phyloP scores from a whole-genome alignment of 2,888 invertebrate species.

The Poecilobothrus nobilitatus region DNA sequence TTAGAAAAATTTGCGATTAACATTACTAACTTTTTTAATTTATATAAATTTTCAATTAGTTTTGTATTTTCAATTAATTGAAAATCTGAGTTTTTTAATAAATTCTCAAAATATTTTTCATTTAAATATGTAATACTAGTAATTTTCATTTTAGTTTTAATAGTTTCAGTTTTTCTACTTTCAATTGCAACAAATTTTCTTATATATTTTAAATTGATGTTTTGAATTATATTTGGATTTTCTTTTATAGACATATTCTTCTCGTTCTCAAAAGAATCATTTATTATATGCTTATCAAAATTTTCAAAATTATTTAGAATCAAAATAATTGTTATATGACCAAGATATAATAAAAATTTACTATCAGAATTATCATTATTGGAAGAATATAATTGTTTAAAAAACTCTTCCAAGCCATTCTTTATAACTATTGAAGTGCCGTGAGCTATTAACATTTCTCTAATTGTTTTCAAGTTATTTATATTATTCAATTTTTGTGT shows the following conservation, averaged over 20 bases:
- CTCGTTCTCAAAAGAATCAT: not conserved
- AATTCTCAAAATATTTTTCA: not conserved
- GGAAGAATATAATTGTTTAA: not conserved
- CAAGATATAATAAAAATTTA: not conserved
- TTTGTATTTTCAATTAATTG: not conserved
- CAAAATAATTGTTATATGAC: not conserved
- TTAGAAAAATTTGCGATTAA: not conserved
- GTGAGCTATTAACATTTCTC: not conserved
- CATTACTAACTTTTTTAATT: not conserved
- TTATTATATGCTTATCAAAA: not conserved
- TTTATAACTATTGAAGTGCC: not conserved
- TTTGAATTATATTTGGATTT: not conserved
- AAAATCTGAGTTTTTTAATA: not conserved
- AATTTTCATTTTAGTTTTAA: not conserved
- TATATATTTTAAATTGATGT: not conserved
- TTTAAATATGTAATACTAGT: not conserved
- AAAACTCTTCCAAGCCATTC: not conserved
- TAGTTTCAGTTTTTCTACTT: not conserved
- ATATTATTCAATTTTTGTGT: not conserved
- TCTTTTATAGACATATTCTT: not conserved
- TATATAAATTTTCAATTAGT: not conserved
- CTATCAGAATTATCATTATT: not conserved
- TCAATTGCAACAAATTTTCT: not conserved
- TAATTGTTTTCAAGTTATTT: not conserved
- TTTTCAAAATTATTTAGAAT: not conserved